Conservation (phyloP, 2,888 invertebrate genomes). For the Drosophila setosimentum region DNA sequence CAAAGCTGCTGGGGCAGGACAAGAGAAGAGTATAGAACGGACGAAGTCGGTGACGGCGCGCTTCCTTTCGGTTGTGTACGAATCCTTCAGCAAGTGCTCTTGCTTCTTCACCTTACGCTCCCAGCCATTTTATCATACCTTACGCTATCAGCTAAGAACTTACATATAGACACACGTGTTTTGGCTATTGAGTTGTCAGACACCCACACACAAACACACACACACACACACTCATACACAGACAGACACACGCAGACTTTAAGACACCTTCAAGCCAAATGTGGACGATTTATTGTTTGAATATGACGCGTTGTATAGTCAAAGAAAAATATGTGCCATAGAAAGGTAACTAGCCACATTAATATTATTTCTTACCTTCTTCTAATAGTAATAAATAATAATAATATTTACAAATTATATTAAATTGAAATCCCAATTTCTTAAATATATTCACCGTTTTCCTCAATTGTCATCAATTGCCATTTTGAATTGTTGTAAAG, state of each 20-base stretch:
- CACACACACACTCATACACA: constrained; percentile 15
- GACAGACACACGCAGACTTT: constrained; percentile 15
- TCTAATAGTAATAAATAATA: not conserved
- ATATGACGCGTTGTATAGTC: constrained; percentile 30
- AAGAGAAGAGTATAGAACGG: not conserved
- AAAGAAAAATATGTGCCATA: not conserved
- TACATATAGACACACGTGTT: constrained; percentile 9
- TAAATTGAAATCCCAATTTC: not conserved
- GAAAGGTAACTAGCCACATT: not conserved
- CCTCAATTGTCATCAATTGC: not conserved
- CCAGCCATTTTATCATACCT: constrained; percentile 52
- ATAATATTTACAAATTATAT: not conserved
- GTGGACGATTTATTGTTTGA: constrained; percentile 59
- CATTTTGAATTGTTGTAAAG: not conserved
- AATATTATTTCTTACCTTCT: not conserved
- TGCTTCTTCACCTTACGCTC: constrained; percentile 45
- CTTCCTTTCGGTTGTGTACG: constrained; percentile 14
- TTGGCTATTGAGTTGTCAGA: constrained; percentile 33
- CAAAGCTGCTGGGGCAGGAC: not conserved
- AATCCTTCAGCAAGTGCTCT: constrained; percentile 9
- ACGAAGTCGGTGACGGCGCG: not conserved
- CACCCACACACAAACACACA: constrained; percentile 7
- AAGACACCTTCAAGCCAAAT: constrained; percentile 46
- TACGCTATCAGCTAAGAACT: constrained; percentile 35
- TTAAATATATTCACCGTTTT: not conserved